A percentile compares a stretch with the other conserved stretches of the same genome.
Evolutionary conservation across 2,888 invertebrate species (phyloP).

Genomic region (Escarpia spicata): DNA sequence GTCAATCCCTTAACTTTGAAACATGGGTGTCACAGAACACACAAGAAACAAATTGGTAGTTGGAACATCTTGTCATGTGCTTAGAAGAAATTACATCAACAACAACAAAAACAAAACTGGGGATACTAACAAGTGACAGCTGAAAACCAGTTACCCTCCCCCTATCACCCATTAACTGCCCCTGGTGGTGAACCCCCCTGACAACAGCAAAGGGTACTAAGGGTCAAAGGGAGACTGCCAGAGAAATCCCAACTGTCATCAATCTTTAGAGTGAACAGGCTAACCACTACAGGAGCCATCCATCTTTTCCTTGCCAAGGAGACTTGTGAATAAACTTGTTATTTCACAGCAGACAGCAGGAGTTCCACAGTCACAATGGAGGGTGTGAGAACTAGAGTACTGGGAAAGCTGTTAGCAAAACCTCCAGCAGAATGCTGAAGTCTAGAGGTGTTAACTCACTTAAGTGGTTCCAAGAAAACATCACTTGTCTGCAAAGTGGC

Average conservation of each 20-base stretch:
- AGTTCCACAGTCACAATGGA: neutral
- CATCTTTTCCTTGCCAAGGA: neutral
- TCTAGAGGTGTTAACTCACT: neutral
- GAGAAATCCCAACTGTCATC: neutral
- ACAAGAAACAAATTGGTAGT: neutral
- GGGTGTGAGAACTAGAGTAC: neutral
- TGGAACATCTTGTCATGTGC: neutral
- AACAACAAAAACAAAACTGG: neutral
- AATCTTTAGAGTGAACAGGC: neutral
- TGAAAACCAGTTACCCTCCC: too few relatives aligned
- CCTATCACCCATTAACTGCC: too few relatives aligned
- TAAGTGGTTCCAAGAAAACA: neutral
- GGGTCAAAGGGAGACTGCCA: neutral
- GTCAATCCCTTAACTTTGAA: neutral
- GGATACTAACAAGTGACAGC: too few relatives aligned
- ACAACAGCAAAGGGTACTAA: neutral
- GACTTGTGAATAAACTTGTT: neutral
- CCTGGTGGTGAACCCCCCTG: too few relatives aligned
- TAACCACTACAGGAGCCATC: neutral
- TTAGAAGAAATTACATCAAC: neutral
- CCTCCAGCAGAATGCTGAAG: neutral
- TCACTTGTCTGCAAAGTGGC: slow-evolving; percentile 3
- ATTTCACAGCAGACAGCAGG: neutral
- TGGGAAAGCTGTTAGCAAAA: neutral
- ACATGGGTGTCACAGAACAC: neutral